Base-by-base conservation (phyloP, 2,113 vertebrate species). In the Theristicus caerulescens region DNA sequence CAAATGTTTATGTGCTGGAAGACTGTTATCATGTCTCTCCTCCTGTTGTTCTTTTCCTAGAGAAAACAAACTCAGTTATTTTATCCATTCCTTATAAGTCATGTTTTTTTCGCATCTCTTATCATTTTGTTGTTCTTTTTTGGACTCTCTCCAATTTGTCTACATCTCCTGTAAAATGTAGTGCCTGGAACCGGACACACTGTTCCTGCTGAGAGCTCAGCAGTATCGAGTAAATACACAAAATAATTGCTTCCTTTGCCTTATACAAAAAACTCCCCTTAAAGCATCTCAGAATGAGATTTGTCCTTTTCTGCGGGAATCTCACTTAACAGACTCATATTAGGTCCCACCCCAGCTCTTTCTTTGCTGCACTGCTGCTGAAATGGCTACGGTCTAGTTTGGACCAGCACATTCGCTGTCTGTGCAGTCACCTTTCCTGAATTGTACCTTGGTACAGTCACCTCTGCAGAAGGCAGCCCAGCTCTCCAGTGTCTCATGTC, bases 41-140 rank as follows among this genome's bases (percentile, higher is more conserved):
- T 92, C 88, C 96, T 74, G 82, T 92, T 95, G 78, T 95, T 96
- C 88, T 92, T 93, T 93, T 96, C 82, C 90, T 83, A 92, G 64
- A 90, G 64, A 88, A 96, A 93, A 90, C 76, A 92, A 94, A 80
- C 55, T 80, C 62, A 47, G 74, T 95, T 96, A 80, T 93, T 94
- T 94, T 90, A 88, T 83, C 72, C 8, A n/a, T 81, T 88, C 82
- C 71, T 88, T 92, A 31, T 66, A 92, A 81, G 51, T 90, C 36
- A 82, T 70, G 52, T 4, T 73, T 87, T 87, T 91, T 67, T 73
- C 19, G 1, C 74, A 66, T 94, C 52, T 91, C 88, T 96, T 96
- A 88, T 94, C 26, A 91, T 90, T 94, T 84, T 88, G 58, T 81
- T 95, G 46, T 86, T 92, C 47, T 83, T 29, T 64, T 94, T 86